These are phyloP conservation scores for Callopanchax toddi DNA, from an alignment of 2,113 vertebrate species.

Conservation along the genomic window DNA sequence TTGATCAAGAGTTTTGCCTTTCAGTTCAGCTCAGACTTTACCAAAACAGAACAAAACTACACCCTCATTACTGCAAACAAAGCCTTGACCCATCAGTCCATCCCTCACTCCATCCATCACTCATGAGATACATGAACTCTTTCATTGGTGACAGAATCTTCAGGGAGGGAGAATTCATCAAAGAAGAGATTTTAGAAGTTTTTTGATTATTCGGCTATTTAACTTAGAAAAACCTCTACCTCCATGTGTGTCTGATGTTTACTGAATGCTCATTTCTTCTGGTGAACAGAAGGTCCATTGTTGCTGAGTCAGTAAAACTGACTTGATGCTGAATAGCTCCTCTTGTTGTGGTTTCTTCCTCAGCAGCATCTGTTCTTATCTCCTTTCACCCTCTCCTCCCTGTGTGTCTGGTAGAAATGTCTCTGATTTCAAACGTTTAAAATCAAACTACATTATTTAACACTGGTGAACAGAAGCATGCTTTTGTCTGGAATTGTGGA, in stretches of 20 bases:
- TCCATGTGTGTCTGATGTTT: background rate
- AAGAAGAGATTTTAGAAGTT: too few relatives aligned
- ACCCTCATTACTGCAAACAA: too few relatives aligned
- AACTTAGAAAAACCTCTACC: background rate
- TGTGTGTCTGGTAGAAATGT: conserved; percentile 5
- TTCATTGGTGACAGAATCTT: too few relatives aligned
- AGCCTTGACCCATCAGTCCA: too few relatives aligned
- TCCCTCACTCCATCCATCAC: too few relatives aligned
- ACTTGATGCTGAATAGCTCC: conserved; percentile 22
- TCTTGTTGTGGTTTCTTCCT: conserved; percentile 13
- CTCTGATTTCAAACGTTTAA: conserved; percentile 1
- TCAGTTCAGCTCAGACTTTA: too few relatives aligned
- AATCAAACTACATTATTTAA: conserved; percentile 4
- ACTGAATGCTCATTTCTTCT: background rate
- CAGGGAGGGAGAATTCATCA: too few relatives aligned
- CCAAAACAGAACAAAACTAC: too few relatives aligned
- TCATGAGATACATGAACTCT: too few relatives aligned
- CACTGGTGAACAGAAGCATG: background rate
- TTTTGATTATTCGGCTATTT: background rate
- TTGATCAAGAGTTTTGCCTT: too few relatives aligned
- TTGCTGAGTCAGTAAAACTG: conserved; percentile 20
- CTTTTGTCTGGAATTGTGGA: background rate
- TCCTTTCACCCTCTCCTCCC: conserved; percentile 1
- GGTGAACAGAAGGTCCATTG: conserved; percentile 2
- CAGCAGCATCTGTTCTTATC: background rate